These are phyloP conservation scores for Unio delphinus DNA, from an alignment of 2,888 invertebrate genomes.

Conservation along the genomic window DNA sequence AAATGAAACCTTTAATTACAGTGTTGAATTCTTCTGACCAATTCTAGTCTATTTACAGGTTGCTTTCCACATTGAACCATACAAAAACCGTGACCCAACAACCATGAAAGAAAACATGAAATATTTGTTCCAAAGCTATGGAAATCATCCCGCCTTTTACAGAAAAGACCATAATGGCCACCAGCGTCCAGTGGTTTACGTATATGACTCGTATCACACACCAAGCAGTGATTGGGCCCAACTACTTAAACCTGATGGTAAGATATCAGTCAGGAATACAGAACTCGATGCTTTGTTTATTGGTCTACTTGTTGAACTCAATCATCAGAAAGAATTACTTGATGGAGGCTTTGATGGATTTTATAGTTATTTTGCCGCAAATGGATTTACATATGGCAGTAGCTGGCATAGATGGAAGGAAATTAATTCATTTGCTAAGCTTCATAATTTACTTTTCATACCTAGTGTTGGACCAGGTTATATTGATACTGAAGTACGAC, in stretches of 20 bases:
- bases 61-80: constrained; percentile 78
- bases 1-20: neutral
- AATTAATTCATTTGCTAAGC: constrained; percentile 46
- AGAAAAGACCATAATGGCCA: constrained; percentile 53
- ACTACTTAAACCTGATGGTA: constrained; percentile 68
- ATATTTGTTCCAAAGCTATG: constrained; percentile 72
- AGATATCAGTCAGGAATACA: constrained; percentile 74
- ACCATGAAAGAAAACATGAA: constrained; percentile 67
- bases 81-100: constrained; percentile 66
- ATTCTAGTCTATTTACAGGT: constrained; percentile 66
- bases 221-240: constrained; percentile 75
- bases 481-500: constrained; percentile 77
- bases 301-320: constrained; percentile 76
- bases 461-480: constrained; percentile 83
- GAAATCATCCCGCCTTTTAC: constrained; percentile 76
- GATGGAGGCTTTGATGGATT: constrained; percentile 75
- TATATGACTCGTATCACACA: constrained; percentile 79
- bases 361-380: constrained; percentile 79
- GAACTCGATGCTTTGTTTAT: constrained; percentile 77
- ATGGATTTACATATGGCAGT: constrained; percentile 79
- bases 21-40: neutral
- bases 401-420: constrained; percentile 70
- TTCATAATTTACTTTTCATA: constrained; percentile 73
- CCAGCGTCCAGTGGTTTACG: constrained; percentile 77
- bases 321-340: constrained; percentile 72